Percentiles rank a stretch among this genome's conserved stretches.
Evolutionary conservation across 1,140 invertebrate genomes (phyloP).

Genomic region (Idris sp.): DNA sequence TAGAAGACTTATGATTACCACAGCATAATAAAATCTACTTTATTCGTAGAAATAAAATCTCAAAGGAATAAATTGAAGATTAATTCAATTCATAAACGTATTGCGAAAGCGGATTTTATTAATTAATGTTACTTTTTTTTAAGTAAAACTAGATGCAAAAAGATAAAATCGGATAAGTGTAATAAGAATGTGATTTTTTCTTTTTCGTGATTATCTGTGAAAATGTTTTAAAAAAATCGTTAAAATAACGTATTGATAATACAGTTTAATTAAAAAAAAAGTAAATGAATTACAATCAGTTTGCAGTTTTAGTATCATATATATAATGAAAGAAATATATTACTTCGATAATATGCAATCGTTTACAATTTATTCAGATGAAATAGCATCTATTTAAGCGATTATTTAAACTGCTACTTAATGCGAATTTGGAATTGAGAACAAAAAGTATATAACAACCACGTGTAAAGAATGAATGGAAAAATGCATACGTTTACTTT

Average conservation of each 20-base stretch:
- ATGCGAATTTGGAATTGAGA: slow-evolving; percentile 10
- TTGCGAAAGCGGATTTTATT: too few species aligned
- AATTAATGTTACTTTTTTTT: too few species aligned
- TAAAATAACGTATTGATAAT: slow-evolving; percentile 16
- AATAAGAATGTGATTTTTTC: neutral
- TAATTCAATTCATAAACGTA: neutral
- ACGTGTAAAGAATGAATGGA: slow-evolving; percentile 8
- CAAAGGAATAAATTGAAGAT: neutral
- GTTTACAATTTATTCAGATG: slow-evolving; percentile 27
- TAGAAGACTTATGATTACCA: too few species aligned
- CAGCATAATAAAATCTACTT: too few species aligned
- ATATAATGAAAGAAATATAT: slow-evolving; percentile 33
- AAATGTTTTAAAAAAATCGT: slow-evolving; percentile 6
- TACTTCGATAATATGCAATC: slow-evolving; percentile 9
- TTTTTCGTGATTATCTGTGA: neutral
- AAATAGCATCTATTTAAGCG: slow-evolving; percentile 12
- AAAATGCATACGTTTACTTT: slow-evolving; percentile 34
- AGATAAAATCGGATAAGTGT: slow-evolving; percentile 3
- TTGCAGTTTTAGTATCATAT: slow-evolving; percentile 30
- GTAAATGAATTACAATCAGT: slow-evolving; percentile 24
- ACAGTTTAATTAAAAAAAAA: slow-evolving; percentile 17
- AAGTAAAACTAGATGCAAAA: slow-evolving; percentile 2
- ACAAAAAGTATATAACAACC: slow-evolving; percentile 16
- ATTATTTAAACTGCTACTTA: slow-evolving; percentile 26
- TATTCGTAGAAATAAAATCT: neutral